Evolutionary conservation across 2,888 invertebrate genomes (phyloP).

Genomic region (Coecobrya sp.): DNA sequence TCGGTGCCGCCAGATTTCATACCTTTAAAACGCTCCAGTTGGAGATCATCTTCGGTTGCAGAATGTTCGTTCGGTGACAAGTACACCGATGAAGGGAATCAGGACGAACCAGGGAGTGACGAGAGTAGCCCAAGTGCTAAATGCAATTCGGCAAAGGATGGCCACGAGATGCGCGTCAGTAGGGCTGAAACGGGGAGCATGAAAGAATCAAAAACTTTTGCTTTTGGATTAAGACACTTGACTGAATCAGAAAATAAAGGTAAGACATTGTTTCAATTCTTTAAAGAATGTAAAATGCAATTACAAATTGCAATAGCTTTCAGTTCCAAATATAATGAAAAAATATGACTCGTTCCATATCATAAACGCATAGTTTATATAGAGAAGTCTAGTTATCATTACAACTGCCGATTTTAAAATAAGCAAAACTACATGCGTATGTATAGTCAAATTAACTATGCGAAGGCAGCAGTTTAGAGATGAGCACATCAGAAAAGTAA

Average conservation of each 20-base stretch:
- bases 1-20: conserved; percentile 83
- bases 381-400: no score
- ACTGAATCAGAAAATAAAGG: conserved; percentile 80
- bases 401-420: no score
- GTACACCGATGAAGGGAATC: conserved; percentile 57
- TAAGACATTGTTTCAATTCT: conserved; percentile 24
- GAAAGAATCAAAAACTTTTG: conserved; percentile 86
- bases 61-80: conserved; percentile 71
- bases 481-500: no score
- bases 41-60: conserved; percentile 80
- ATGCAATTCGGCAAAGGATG: conserved; percentile 63
- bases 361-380: no score
- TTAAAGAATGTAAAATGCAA: no score
- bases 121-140: conserved; percentile 75
- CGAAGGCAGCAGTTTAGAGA: no score
- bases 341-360: no score
- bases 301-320: no score
- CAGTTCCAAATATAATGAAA: no score
- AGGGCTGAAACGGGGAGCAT: conserved; percentile 83
- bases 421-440: no score
- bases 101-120: conserved; percentile 63
- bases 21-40: conserved; percentile 81
- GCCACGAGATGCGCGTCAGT: conserved; percentile 69
- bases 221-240: conserved; percentile 84
- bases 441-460: no score